Conservation (phyloP, 2,888 invertebrate genomes). For the Omphaloscelis lunosa region DNA sequence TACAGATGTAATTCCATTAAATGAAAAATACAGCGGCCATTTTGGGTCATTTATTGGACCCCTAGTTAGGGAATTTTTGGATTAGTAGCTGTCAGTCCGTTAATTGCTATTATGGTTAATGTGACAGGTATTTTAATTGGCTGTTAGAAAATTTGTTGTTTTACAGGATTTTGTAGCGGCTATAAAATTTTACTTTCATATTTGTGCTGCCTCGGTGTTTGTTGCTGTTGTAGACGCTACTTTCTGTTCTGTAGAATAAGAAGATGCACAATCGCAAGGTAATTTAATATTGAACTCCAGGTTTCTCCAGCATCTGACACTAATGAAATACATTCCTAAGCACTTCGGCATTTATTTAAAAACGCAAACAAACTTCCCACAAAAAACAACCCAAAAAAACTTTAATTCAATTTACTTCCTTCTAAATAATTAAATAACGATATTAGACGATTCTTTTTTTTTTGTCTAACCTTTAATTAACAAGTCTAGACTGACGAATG, state of each 20-base stretch:
- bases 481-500: conserved; percentile 48
- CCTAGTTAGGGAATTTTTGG: conserved; percentile 25
- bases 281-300: not conserved
- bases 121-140: conserved; percentile 35
- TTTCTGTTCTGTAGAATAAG: not conserved
- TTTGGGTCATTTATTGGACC: conserved; percentile 31
- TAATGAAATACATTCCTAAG: not conserved
- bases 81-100: conserved; percentile 56
- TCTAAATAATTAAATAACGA: conserved; percentile 45
- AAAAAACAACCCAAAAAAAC: conserved; percentile 17
- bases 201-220: not conserved
- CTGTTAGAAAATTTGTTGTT: not conserved
- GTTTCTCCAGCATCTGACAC: not conserved
- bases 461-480: conserved; percentile 39
- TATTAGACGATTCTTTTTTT: not conserved
- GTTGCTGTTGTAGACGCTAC: not conserved
- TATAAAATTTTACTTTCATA: not conserved
- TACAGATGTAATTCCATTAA: conserved; percentile 62
- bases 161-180: not conserved
- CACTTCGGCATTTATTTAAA: not conserved
- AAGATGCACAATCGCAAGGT: not conserved
- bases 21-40: conserved; percentile 47
- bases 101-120: conserved; percentile 50
- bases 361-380: not conserved
- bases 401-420: conserved; percentile 38